These are phyloP conservation scores for Nyctereutes procyonoides DNA, from an alignment of 2,113 vertebrate species.

Conservation along the genomic window DNA sequence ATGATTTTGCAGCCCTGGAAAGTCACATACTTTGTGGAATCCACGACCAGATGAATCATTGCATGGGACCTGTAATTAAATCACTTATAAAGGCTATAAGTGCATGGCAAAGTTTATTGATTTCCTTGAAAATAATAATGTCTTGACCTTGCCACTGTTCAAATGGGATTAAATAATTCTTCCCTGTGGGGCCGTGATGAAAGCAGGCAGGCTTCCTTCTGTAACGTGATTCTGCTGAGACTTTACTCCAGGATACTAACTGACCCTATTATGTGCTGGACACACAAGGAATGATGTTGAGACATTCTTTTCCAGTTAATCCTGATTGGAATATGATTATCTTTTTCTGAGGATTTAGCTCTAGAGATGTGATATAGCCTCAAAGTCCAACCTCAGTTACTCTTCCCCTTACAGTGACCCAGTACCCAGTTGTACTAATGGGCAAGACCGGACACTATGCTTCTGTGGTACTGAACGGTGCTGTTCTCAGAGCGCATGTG, in stretches of 20 bases:
- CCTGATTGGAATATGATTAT: not conserved
- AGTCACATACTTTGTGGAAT: not conserved
- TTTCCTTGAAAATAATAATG: conserved; percentile 55
- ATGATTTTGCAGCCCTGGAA: not conserved
- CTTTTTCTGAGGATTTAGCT: not conserved
- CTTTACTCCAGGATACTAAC: not conserved
- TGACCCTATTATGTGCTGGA: not conserved
- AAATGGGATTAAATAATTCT: conserved; percentile 41
- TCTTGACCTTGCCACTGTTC: conserved; percentile 50
- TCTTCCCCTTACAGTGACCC: not conserved
- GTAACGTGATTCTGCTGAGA: not conserved
- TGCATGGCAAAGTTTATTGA: conserved; percentile 25
- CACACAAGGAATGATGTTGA: not conserved
- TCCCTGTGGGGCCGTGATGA: not conserved
- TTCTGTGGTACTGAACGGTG: rapidly evolving
- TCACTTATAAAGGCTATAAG: conserved; percentile 5
- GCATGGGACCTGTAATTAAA: not conserved
- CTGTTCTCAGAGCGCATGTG: no score
- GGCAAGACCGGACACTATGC: rapidly evolving
- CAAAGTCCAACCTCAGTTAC: not conserved
- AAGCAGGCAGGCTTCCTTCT: not conserved
- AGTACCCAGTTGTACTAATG: rapidly evolving
- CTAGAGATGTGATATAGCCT: not conserved
- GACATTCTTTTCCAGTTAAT: not conserved
- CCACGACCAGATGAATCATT: not conserved